A percentile compares a stretch with the other conserved stretches of the same genome.
Conservation (phyloP, 2,888 invertebrate genomes). For the Stenodera caucasica region DNA sequence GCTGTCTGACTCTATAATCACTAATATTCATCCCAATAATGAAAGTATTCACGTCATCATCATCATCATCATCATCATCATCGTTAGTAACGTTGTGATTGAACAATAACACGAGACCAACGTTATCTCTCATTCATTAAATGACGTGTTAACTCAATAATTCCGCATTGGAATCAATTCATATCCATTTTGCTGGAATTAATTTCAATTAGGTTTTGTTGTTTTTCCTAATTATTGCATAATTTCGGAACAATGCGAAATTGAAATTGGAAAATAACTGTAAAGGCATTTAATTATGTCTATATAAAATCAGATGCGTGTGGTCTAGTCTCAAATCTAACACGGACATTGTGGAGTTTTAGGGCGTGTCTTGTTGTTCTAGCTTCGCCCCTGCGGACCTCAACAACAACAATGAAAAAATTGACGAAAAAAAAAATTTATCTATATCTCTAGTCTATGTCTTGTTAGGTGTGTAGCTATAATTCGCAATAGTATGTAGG, state of each 20-base stretch:
- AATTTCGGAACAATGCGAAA: slow-evolving; percentile 6
- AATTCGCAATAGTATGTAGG: slow-evolving; percentile 1
- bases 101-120: not conserved
- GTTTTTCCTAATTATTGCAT: too few species aligned
- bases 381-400: not conserved
- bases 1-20: not conserved
- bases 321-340: slow-evolving; percentile 38
- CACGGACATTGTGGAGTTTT: slow-evolving; percentile 28
- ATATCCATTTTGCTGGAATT: too few species aligned
- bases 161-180: too few species aligned
- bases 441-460: not conserved
- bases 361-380: slow-evolving; percentile 18
- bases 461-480: not conserved
- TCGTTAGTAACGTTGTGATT: too few species aligned
- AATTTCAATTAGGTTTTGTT: too few species aligned
- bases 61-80: too few species aligned
- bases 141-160: too few species aligned
- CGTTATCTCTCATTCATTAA: not conserved
- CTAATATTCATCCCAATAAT: not conserved
- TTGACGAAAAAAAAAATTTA: too few species aligned
- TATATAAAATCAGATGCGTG: slow-evolving; percentile 35
- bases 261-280: slow-evolving; percentile 24
- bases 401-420: not conserved
- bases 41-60: not conserved
- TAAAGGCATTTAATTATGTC: slow-evolving; percentile 27